phyloP scores from a whole-genome alignment of 2,113 vertebrate species.

The Enhydra lutris region DNA sequence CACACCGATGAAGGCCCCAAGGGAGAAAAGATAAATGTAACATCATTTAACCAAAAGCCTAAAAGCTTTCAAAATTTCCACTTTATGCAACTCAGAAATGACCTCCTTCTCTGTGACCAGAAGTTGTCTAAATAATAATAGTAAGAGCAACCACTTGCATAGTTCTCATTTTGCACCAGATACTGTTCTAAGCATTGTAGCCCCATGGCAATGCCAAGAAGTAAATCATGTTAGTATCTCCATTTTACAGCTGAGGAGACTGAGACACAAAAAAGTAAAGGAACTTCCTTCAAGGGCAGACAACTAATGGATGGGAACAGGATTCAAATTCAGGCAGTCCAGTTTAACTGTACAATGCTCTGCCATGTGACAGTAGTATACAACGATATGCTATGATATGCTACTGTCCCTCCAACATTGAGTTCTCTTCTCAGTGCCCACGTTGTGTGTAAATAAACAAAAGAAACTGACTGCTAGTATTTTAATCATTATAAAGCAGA shows the following conservation, averaged over 20 bases:
- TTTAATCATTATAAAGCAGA: background rate
- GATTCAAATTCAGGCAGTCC: background rate
- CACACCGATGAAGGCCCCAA: background rate
- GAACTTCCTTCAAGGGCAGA: too few species aligned
- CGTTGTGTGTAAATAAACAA: background rate
- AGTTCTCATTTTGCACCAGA: background rate
- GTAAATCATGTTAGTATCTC: too few species aligned
- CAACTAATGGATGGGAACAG: too few species aligned
- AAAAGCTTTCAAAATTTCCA: constrained; percentile 15
- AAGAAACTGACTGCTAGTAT: background rate
- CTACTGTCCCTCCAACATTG: background rate
- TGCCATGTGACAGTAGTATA: background rate
- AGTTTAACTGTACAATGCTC: background rate
- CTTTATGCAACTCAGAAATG: constrained; percentile 20
- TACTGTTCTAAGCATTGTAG: background rate
- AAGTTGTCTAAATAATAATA: background rate
- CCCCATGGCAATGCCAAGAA: too few species aligned
- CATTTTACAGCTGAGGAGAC: too few species aligned
- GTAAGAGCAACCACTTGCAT: background rate
- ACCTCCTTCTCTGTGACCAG: background rate
- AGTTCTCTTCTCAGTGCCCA: background rate
- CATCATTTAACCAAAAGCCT: constrained; percentile 8
- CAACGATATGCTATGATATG: too few species aligned
- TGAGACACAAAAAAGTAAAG: too few species aligned
- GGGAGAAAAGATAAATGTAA: background rate